Percentiles rank a stretch among this genome's conserved stretches.
Conservation (phyloP, 2,113 vertebrate genomes). For the Mustela lutreola region DNA sequence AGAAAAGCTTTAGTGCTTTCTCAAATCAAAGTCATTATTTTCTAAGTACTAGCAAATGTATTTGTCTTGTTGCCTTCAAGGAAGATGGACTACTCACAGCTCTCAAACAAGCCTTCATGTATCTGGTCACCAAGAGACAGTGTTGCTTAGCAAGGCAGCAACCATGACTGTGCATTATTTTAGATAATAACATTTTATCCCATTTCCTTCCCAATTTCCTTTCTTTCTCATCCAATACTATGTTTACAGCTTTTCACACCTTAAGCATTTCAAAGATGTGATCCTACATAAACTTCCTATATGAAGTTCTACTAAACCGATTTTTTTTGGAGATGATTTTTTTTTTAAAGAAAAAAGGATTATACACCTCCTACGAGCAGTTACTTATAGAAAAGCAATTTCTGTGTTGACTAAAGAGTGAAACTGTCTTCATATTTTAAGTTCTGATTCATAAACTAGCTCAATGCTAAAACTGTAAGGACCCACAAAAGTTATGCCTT, state of each 20-base stretch:
- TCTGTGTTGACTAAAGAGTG: constrained; percentile 14
- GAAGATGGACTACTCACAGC: constrained; percentile 2
- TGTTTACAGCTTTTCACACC: neutral
- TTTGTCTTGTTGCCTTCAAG: constrained; percentile 57
- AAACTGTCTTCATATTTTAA: constrained; percentile 59
- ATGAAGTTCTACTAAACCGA: constrained; percentile 9
- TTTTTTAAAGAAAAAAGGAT: constrained; percentile 6
- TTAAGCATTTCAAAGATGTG: constrained; percentile 24
- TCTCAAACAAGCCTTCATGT: constrained; percentile 36
- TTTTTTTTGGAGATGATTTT: constrained; percentile 25
- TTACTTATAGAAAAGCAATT: constrained; percentile 57
- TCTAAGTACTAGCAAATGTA: constrained; percentile 29
- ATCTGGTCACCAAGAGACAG: constrained; percentile 61
- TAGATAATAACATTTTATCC: neutral
- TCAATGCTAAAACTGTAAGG: constrained; percentile 42
- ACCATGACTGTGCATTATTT: constrained; percentile 55
- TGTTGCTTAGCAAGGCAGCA: constrained; percentile 64
- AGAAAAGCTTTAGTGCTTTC: constrained; percentile 50
- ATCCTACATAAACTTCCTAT: constrained; percentile 9
- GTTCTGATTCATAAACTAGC: constrained; percentile 51
- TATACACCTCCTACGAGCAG: neutral
- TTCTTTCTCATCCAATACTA: neutral
- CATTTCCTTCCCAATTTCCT: neutral
- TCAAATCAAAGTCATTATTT: constrained; percentile 24
- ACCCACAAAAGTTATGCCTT: neutral